A percentile compares a stretch with the other conserved stretches of the same genome.
Evolutionary conservation across 2,888 invertebrate genomes (phyloP).

Genomic region (Axea sp.): DNA sequence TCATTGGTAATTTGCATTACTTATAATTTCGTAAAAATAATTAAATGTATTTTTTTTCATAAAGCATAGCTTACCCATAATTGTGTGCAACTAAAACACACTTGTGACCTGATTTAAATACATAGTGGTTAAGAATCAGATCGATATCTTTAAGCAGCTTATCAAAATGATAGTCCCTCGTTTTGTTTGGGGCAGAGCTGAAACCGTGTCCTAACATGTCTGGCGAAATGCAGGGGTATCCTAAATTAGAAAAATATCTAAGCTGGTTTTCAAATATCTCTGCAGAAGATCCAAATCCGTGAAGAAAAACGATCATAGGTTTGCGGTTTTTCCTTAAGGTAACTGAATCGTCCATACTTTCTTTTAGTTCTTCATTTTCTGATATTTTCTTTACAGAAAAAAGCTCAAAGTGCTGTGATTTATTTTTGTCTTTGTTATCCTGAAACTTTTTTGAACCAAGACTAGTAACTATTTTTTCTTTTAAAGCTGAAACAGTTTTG

Average conservation of each 20-base stretch:
- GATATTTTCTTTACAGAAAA: conserved; percentile 64
- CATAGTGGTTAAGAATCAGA: conserved; percentile 83
- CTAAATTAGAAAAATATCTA: conserved; percentile 81
- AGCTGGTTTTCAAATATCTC: conserved; percentile 83
- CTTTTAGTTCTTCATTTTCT: conserved; percentile 37
- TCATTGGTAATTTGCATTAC: no score
- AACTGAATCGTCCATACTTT: conserved; percentile 63
- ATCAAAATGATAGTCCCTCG: conserved; percentile 82
- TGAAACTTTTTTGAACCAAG: conserved; percentile 51
- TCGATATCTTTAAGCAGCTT: conserved; percentile 82
- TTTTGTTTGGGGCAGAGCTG: conserved; percentile 82
- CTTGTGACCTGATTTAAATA: conserved; percentile 80
- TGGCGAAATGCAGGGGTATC: conserved; percentile 84
- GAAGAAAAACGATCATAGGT: conserved; percentile 83
- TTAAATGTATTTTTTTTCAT: no score
- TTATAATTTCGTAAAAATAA: no score
- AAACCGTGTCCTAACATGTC: conserved; percentile 86
- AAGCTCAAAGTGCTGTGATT: conserved; percentile 64
- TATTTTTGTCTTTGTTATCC: conserved; percentile 24
- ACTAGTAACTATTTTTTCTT: conserved; percentile 66
- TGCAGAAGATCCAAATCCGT: conserved; percentile 85
- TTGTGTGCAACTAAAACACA: conserved; percentile 85
- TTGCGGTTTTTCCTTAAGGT: conserved; percentile 74
- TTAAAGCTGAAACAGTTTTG: conserved; percentile 67
- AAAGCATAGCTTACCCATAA: conserved; percentile 81